Evolutionary conservation across 37 sponge, comb jelly and placozoan species (phyloP).

Genomic region (Mnemiopsis leidyi): DNA sequence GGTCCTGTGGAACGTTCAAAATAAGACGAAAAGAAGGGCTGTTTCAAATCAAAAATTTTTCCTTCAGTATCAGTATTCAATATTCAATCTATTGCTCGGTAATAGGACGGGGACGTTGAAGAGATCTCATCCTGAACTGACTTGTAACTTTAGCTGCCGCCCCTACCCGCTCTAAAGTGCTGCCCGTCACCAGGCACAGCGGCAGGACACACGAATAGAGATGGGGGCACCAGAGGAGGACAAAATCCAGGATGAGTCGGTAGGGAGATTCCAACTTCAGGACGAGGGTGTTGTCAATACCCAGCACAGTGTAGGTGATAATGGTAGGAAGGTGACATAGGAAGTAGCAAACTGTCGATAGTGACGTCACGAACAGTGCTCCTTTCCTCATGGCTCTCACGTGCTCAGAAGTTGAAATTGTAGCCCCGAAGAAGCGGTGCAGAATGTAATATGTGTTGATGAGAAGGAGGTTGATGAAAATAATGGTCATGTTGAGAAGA

Average conservation of each 20-base stretch:
- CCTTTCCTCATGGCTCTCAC: conserved; percentile 23
- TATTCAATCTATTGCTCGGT: too few species aligned
- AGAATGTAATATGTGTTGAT: background rate
- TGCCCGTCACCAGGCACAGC: conserved; percentile 24
- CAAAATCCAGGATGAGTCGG: background rate
- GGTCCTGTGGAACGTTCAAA: too few species aligned
- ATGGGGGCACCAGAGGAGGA: background rate
- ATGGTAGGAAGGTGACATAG: background rate
- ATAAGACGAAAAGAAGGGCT: too few species aligned
- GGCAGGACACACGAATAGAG: conserved; percentile 42
- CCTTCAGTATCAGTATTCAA: too few species aligned
- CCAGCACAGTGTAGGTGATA: background rate
- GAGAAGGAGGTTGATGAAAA: background rate
- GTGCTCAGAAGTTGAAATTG: background rate
- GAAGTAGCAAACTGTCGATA: background rate
- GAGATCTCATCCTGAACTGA: too few species aligned
- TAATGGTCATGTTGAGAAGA: background rate
- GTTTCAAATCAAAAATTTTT: too few species aligned
- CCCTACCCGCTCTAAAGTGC: background rate
- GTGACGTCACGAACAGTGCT: conserved; percentile 1
- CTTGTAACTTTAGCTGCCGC: background rate
- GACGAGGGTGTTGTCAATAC: background rate
- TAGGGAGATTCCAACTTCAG: background rate
- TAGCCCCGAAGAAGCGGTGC: background rate
- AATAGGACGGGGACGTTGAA: too few species aligned